phyloP scores from a whole-genome alignment of 2,888 invertebrate genomes.

The Dynastes hyllus region DNA sequence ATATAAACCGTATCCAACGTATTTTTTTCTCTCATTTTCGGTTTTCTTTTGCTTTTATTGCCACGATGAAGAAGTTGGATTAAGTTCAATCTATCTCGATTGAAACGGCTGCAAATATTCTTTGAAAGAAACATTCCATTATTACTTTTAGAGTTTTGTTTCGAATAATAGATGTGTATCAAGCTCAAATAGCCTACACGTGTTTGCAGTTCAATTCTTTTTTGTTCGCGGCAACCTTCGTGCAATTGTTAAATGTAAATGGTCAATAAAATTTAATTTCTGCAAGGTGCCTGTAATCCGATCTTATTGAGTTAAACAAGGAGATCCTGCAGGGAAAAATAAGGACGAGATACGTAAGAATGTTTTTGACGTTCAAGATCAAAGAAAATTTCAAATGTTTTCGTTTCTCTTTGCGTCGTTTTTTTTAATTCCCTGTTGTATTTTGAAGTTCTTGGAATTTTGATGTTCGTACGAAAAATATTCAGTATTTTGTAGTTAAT shows the following conservation, averaged over 20 bases:
- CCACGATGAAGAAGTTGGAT: not conserved
- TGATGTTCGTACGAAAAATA: no score
- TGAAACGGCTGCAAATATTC: slow-evolving; percentile 5
- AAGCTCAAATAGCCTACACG: not conserved
- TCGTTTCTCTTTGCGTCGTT: not conserved
- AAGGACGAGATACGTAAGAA: not conserved
- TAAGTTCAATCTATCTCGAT: slow-evolving; percentile 21
- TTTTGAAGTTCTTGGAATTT: not conserved
- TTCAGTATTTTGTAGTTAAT: no score
- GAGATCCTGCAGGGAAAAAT: not conserved
- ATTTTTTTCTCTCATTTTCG: slow-evolving; percentile 21
- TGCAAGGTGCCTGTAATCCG: not conserved
- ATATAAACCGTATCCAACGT: slow-evolving; percentile 12
- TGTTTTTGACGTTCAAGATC: slow-evolving; percentile 8
- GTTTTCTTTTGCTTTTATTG: slow-evolving; percentile 22
- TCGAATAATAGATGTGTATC: not conserved
- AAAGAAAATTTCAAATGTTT: slow-evolving; percentile 15
- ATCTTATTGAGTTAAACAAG: slow-evolving; percentile 13
- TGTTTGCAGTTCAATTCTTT: not conserved
- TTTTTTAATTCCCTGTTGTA: not conserved
- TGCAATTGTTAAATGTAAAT: not conserved
- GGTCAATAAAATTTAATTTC: slow-evolving; percentile 4
- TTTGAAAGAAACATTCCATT: not conserved
- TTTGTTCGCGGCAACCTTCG: no score
- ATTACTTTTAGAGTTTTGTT: slow-evolving; percentile 18